A percentile compares a stretch with the other conserved stretches of the same genome.
These are phyloP conservation scores for Neodiprion lecontei DNA, from an alignment of 1,140 invertebrate species.

Conservation along the genomic window DNA sequence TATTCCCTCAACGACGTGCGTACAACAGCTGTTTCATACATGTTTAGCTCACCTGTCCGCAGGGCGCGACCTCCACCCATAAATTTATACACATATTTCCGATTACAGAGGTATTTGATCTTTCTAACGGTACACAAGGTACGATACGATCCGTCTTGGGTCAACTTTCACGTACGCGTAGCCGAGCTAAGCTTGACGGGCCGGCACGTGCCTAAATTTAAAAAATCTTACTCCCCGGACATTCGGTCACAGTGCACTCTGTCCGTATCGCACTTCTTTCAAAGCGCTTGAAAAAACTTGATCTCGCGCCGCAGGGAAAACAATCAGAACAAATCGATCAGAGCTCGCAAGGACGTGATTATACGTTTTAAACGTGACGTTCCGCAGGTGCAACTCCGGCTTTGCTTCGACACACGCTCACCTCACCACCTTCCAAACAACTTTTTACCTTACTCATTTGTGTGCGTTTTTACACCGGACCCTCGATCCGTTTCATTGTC, in stretches of 20 bases:
- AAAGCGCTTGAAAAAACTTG: background rate
- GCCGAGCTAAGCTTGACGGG: no score
- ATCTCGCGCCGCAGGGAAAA: background rate
- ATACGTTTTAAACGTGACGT: background rate
- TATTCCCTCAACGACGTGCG: no score
- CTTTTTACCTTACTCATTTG: background rate
- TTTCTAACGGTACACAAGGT: background rate
- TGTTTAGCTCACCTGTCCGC: background rate
- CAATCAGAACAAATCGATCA: background rate
- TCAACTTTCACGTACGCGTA: no score
- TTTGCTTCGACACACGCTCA: background rate
- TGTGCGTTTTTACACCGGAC: no score
- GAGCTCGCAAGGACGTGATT: background rate
- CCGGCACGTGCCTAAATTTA: no score
- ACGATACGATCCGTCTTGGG: background rate
- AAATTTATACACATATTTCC: background rate
- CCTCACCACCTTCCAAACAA: conserved; percentile 4
- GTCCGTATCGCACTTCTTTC: no score
- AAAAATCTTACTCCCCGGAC: no score
- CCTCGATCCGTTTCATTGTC: no score
- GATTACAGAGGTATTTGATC: background rate
- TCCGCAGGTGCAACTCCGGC: background rate
- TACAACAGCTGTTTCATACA: no score
- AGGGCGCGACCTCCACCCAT: background rate
- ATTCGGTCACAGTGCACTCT: no score